These are phyloP conservation scores for Sylvia borin DNA, from an alignment of 2,797 vertebrate genomes.

Conservation along the genomic window DNA sequence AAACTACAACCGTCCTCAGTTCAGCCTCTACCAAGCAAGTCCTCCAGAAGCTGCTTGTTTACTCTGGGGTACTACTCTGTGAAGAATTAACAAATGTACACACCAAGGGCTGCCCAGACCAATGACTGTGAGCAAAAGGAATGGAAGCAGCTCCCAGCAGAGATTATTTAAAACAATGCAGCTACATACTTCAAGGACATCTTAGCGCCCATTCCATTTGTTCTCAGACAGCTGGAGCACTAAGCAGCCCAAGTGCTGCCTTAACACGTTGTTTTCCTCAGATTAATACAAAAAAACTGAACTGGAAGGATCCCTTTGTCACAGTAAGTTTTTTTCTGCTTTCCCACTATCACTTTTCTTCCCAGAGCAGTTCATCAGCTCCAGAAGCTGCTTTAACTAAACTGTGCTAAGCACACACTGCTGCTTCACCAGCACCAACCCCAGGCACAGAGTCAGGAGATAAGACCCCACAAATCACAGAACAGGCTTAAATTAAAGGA, in stretches of 20 bases:
- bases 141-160: neutral
- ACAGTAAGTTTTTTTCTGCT: neutral
- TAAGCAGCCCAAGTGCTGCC: neutral
- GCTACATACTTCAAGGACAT: neutral
- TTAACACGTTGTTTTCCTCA: neutral
- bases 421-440: neutral
- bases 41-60: neutral
- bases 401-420: neutral
- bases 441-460: neutral
- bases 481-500: neutral
- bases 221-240: conserved; percentile 32
- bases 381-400: conserved; percentile 18
- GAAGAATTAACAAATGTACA: neutral
- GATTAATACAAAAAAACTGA: neutral
- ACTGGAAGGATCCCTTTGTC: neutral
- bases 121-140: neutral
- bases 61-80: neutral
- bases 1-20: neutral
- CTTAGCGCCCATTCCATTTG: conserved; percentile 13
- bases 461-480: conserved; percentile 25
- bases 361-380: neutral
- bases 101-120: neutral
- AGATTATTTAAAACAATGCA: conserved; percentile 15
- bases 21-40: neutral
- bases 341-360: neutral